Evolutionary conservation across 2,888 invertebrate genomes (phyloP).

Genomic region (Drosophila bunnanda): DNA sequence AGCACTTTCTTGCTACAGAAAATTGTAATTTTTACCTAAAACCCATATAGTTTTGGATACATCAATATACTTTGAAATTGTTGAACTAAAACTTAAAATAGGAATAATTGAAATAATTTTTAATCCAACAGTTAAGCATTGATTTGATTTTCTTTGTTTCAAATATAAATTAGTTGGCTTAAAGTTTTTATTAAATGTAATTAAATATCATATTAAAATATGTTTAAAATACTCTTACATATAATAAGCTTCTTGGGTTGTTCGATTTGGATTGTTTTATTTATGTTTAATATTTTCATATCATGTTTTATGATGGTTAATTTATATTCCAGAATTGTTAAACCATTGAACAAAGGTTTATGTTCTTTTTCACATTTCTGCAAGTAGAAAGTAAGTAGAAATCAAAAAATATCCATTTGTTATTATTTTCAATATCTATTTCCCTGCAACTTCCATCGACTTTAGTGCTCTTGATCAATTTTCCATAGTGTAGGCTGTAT

Average conservation of each 20-base stretch:
- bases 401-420: neutral
- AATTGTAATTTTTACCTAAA: neutral
- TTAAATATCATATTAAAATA: neutral
- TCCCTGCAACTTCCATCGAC: neutral
- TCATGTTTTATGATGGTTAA: too few relatives aligned
- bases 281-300: too few relatives aligned
- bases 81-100: neutral
- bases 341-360: neutral
- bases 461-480: neutral
- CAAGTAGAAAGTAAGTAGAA: too few relatives aligned
- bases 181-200: neutral
- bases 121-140: neutral
- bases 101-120: neutral
- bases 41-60: neutral
- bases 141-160: neutral
- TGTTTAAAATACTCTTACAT: neutral
- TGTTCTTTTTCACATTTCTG: too few relatives aligned
- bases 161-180: neutral
- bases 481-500: slow-evolving; percentile 35
- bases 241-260: neutral
- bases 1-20: neutral
- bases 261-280: too few relatives aligned
- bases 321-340: neutral
- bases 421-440: neutral
- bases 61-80: neutral